These are phyloP conservation scores for Chrysina gloriosa DNA, from an alignment of 2,888 invertebrate species.

Conservation along the genomic window DNA sequence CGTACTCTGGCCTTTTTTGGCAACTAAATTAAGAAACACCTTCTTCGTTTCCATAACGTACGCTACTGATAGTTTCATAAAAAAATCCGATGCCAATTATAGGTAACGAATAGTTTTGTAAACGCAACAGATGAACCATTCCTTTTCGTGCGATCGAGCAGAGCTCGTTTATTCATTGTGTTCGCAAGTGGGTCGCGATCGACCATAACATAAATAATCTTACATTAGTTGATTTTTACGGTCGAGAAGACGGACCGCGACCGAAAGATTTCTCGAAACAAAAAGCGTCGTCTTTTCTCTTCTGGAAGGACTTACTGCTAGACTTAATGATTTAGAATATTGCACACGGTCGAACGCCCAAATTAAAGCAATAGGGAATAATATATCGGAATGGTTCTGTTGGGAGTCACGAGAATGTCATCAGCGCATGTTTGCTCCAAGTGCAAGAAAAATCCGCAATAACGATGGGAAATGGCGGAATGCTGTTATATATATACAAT, in stretches of 20 bases:
- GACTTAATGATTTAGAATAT: conserved; percentile 12
- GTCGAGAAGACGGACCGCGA: background rate
- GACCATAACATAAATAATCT: background rate
- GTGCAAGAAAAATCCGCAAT: background rate
- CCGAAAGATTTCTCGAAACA: background rate
- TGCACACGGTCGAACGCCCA: background rate
- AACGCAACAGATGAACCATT: background rate
- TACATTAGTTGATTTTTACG: background rate
- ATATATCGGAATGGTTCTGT: background rate
- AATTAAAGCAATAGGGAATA: background rate
- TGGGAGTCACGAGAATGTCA: background rate
- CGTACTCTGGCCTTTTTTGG: too few relatives aligned
- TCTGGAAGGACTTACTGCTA: background rate
- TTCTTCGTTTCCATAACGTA: too few relatives aligned
- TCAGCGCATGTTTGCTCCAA: background rate
- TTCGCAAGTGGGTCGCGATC: background rate
- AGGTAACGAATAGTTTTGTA: background rate
- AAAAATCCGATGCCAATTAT: too few relatives aligned
- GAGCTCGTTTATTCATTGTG: background rate
- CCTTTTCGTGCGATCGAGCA: background rate
- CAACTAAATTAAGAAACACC: too few relatives aligned
- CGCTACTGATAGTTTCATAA: too few relatives aligned
- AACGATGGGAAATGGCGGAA: background rate
- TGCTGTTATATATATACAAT: background rate
- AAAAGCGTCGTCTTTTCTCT: background rate